Conservation (phyloP, 2,888 invertebrate species). For the Iselma pallidipennis region DNA sequence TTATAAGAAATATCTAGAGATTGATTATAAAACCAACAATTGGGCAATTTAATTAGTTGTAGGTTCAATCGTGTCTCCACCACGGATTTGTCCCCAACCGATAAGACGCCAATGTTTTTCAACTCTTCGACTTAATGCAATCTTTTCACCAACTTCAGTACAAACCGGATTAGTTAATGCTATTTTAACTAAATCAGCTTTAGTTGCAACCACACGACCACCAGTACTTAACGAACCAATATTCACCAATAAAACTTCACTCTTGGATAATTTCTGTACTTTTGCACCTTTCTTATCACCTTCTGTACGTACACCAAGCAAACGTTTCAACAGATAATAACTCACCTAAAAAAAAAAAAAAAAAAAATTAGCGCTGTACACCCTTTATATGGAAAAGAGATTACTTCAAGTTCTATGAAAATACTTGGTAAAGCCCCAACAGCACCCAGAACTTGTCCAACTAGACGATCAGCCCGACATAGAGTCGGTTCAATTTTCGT, state of each 20-base stretch:
- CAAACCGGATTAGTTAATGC: constrained; percentile 97
- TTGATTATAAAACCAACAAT: not conserved
- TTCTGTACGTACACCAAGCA: constrained; percentile 97
- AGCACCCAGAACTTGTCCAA: constrained; percentile 90
- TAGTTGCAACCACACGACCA: constrained; percentile 92
- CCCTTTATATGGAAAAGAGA: not conserved
- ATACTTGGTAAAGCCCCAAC: constrained; percentile 97
- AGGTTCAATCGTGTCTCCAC: constrained; percentile 95
- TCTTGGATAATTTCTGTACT: constrained; percentile 89
- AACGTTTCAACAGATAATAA: constrained; percentile 92
- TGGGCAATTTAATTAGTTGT: constrained; percentile 36
- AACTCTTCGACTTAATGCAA: constrained; percentile 97
- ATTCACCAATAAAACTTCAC: constrained; percentile 94
- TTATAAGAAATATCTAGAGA: not conserved
- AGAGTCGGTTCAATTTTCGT: constrained; percentile 99
- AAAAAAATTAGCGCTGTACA: not conserved
- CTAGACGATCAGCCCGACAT: constrained; percentile 97
- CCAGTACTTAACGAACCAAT: constrained; percentile 99
- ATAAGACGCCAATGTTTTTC: constrained; percentile 99
- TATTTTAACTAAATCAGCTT: constrained; percentile 96
- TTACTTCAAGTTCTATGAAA: constrained; percentile 95
- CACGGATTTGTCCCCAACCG: constrained; percentile 99
- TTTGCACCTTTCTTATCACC: constrained; percentile 99
- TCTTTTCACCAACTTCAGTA: constrained; percentile 98
- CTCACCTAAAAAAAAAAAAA: constrained; percentile 58